Base-by-base conservation (phyloP, 2,113 vertebrate species). In the Oncorhynchus mykiss region DNA sequence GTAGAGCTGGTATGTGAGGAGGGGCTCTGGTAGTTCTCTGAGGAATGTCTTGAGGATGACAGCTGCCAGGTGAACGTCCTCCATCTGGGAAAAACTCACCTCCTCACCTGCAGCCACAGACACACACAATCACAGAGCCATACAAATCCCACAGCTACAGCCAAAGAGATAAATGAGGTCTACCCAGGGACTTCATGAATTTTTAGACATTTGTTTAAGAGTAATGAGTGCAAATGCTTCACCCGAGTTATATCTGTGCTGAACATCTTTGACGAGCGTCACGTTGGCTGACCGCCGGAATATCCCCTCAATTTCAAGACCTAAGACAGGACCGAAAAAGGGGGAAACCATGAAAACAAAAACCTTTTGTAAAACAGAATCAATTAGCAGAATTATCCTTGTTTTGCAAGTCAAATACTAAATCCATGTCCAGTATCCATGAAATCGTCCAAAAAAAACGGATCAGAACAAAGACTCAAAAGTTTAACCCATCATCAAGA, bases 21-120 rank as follows among this genome's bases (percentile, higher is more conserved):
- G 91, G 0, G 98, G 98, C 74, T 99, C 97, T 0, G 98, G 98
- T 0, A 99, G 92, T 68, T 99, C 98, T 84, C 98, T 92, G 39
- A 99, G 92, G 85, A 99, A 99, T 0, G 95, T 98, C 92, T 99
- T 99, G 62, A 99, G 93, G 82, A 99, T 99, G 75, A 99, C 96
- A 0, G 98, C 97, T 0, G 97, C 93, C 84, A 99, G 88, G 80
- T 99, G 97, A 70, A 97, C 87, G 12, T 98, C 96, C 6, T 95
- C 95, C 65, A 97, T 95, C 78, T 96, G 91, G 57, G 87, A 78
- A 73, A 98, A 98, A 83, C 93, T 92, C 75, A 99, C 96, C 0
- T 84, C 64, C 39, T 83, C 78, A 20, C 97, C 97, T 99, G 62
- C 8, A 72, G 22, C 67, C 71, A 85, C 8, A 80, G 73, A 79